A percentile compares a stretch with the other conserved stretches of the same genome.
phyloP scores from a whole-genome alignment of 2,113 vertebrate species.

The Neodon shergylaensis region DNA sequence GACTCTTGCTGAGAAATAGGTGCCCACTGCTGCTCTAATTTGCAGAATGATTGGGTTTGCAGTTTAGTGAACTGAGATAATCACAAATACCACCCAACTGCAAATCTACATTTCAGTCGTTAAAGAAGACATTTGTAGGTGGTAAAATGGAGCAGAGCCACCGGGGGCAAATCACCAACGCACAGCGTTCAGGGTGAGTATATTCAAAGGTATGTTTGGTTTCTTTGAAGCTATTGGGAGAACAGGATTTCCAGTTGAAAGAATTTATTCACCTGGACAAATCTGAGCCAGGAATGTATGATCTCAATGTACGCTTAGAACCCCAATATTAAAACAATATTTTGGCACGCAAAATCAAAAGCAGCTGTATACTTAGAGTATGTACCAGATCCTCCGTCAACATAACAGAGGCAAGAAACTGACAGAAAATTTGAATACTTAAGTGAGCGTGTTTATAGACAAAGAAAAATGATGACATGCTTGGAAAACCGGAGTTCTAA shows the following conservation, averaged over 20 bases:
- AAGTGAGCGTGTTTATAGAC: constrained; percentile 3
- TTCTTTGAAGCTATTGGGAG: constrained; percentile 38
- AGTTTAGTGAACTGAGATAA: constrained; percentile 77
- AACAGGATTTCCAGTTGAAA: constrained; percentile 41
- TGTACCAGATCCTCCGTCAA: background rate
- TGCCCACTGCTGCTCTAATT: constrained; percentile 74
- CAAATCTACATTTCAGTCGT: constrained; percentile 38
- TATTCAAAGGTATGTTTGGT: constrained; percentile 22
- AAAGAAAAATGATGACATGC: background rate
- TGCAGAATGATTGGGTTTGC: constrained; percentile 69
- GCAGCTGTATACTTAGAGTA: background rate
- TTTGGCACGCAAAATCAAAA: background rate
- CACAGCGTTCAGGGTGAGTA: background rate
- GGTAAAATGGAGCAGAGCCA: constrained; percentile 5
- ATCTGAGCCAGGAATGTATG: constrained; percentile 12
- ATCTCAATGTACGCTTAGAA: background rate
- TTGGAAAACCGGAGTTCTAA: background rate
- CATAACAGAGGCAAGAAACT: background rate
- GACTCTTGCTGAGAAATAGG: constrained; percentile 76
- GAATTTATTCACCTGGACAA: constrained; percentile 55
- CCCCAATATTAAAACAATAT: background rate
- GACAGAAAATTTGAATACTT: background rate
- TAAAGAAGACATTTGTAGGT: constrained; percentile 70
- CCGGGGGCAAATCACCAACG: background rate
- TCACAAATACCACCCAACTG: constrained; percentile 47